Evolutionary conservation across 2,888 invertebrate species (phyloP).

Genomic region (Polydrusus tereticollis): DNA sequence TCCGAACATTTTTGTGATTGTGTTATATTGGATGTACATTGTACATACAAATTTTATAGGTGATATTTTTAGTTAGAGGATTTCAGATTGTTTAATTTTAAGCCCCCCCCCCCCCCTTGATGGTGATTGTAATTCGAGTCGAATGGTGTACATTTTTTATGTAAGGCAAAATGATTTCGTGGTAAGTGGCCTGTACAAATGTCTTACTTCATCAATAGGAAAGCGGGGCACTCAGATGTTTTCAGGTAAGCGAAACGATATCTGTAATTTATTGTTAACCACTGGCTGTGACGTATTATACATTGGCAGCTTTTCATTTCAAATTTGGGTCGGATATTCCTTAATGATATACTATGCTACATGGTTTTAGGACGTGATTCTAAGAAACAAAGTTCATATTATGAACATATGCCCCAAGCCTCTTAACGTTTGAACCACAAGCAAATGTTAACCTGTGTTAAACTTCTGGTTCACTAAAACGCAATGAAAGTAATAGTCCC

Average conservation of each 20-base stretch:
- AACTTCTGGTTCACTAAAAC: too few relatives aligned
- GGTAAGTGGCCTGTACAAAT: conserved; percentile 20
- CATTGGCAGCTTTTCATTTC: too few relatives aligned
- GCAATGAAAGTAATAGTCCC: too few relatives aligned
- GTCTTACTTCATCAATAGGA: conserved; percentile 29
- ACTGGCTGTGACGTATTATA: too few relatives aligned
- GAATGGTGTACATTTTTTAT: conserved; percentile 42
- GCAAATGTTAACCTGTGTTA: too few relatives aligned
- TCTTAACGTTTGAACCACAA: too few relatives aligned
- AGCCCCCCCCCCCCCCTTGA: conserved; percentile 48
- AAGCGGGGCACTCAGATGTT: too few relatives aligned
- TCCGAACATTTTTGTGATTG: conserved; percentile 8
- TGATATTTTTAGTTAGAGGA: conserved; percentile 58
- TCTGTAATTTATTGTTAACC: not conserved
- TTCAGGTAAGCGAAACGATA: not conserved
- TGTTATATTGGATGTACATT: conserved; percentile 47
- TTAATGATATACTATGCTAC: too few relatives aligned
- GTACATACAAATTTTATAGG: conserved; percentile 58
- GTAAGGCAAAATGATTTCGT: conserved; percentile 39
- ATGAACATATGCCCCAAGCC: too few relatives aligned
- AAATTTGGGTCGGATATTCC: too few relatives aligned
- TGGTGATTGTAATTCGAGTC: conserved; percentile 46
- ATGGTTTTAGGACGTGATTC: too few relatives aligned
- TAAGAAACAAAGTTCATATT: too few relatives aligned
- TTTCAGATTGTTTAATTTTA: conserved; percentile 54